phyloP scores from a whole-genome alignment of 1,140 invertebrate genomes.

The Oscheius sp. region DNA sequence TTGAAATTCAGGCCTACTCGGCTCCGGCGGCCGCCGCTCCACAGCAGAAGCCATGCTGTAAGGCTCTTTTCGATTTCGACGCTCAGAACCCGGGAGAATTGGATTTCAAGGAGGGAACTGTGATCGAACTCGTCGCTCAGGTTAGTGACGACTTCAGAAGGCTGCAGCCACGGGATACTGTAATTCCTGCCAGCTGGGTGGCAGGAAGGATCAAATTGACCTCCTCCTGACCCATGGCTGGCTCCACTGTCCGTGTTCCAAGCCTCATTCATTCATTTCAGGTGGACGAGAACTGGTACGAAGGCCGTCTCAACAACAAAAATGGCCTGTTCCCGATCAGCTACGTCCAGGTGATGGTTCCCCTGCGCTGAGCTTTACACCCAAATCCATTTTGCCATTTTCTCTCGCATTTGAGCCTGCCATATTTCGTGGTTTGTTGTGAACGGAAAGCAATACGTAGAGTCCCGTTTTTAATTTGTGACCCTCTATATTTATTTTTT shows the following conservation, averaged over 20 bases:
- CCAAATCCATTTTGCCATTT: neutral
- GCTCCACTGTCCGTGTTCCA: no score
- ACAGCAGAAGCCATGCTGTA: slow-evolving; percentile 23
- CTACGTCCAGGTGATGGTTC: slow-evolving; percentile 49
- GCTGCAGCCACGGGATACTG: neutral
- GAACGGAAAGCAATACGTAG: neutral
- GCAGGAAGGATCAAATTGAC: no score
- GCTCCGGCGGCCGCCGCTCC: slow-evolving; percentile 5
- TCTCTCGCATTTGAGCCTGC: neutral
- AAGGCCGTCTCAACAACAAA: slow-evolving; percentile 53
- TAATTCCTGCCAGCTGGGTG: no score
- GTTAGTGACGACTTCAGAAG: neutral
- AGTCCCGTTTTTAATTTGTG: neutral
- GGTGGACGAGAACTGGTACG: slow-evolving; percentile 60
- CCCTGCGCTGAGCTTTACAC: neutral
- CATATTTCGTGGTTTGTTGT: neutral
- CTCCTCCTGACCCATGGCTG: no score
- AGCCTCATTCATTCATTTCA: no score
- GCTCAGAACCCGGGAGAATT: slow-evolving; percentile 40
- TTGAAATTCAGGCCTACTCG: neutral
- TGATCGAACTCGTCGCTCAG: slow-evolving; percentile 54
- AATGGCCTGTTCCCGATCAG: slow-evolving; percentile 56
- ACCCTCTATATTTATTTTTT: neutral
- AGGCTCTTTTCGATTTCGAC: slow-evolving; percentile 37
- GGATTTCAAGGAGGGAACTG: slow-evolving; percentile 58